Evolutionary conservation across 2,888 invertebrate genomes (phyloP), one percentile per base, ranked within the genome.

Genomic region (Hydraecia micacea): DNA sequence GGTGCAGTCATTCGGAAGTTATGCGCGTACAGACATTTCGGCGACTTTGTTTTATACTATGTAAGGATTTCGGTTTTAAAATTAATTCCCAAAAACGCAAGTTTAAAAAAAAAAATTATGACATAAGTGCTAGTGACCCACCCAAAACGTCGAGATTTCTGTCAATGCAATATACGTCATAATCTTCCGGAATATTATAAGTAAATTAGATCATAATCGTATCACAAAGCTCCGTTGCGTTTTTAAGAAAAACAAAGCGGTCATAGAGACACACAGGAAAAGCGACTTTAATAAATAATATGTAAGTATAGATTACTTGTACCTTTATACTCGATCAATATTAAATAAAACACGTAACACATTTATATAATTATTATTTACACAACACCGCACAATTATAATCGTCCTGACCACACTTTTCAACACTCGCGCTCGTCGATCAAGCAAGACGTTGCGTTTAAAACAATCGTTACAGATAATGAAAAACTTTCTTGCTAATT

Each of bases 391-490:
- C 83, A 88, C 87, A 65, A 81, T 75, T 79, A 58, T 32, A 78
- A 67, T 52, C 25, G 28, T 71, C n/a, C 74, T 81, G 83, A 85
- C 89, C 89, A 89, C 73, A 77, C 21, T 74, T 85, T 85, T 49
- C 87, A 86, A 86, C 87, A 85, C 83, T 79, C 84, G 74, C 81
- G 72, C 78, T 81, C 83, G 77, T 77, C 84, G 73, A 79, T 85
- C 80, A 86, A 83, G 77, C 85, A 89, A 79, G 76, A 86, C 84
- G 67, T 82, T 82, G 80, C 83, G 73, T 80, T 83, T 74, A 63
- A 74, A 67, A 73, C 79, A 79, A 84, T 75, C 58, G 74, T 42
- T 75, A 74, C 70, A 75, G 32, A 71, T 62, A 83, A 68, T 79
- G 75, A 79, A 74, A 70, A 72, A 81, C 82, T 83, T 81, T 87